phyloP scores from a whole-genome alignment of 1,140 invertebrate species.

The Drosophila kikkawai region DNA sequence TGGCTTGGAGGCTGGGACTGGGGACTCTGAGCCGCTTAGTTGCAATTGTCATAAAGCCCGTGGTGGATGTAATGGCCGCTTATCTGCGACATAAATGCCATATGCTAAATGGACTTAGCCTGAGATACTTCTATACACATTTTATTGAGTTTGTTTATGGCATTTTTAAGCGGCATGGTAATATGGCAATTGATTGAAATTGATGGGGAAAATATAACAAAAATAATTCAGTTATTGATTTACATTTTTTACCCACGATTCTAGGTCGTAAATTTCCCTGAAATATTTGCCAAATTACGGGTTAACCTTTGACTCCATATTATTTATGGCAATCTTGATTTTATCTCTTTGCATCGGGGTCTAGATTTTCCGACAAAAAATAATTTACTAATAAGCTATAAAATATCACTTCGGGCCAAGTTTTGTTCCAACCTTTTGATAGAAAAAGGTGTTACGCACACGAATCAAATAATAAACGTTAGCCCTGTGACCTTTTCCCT shows the following conservation, averaged over 20 bases:
- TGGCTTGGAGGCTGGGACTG: not conserved
- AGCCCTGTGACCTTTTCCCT: slow-evolving; percentile 67
- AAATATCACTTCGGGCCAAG: slow-evolving; percentile 69
- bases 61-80: slow-evolving; percentile 74
- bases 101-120: slow-evolving; percentile 77
- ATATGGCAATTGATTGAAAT: slow-evolving; percentile 65
- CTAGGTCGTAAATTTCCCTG: slow-evolving; percentile 13
- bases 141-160: slow-evolving; percentile 37
- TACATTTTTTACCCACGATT: not conserved
- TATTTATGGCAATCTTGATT: slow-evolving; percentile 57
- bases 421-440: slow-evolving; percentile 24
- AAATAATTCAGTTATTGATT: slow-evolving; percentile 6
- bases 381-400: slow-evolving; percentile 83
- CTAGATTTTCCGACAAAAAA: slow-evolving; percentile 40
- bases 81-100: slow-evolving; percentile 79
- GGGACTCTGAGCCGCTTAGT: slow-evolving; percentile 66
- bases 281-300: slow-evolving; percentile 67
- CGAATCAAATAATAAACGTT: slow-evolving; percentile 52
- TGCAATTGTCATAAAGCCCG: slow-evolving; percentile 74
- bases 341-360: slow-evolving; percentile 45
- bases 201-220: slow-evolving; percentile 30
- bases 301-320: slow-evolving; percentile 35
- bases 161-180: slow-evolving; percentile 36
- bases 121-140: slow-evolving; percentile 23
- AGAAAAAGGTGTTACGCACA: slow-evolving; percentile 65